Percentiles rank a stretch among this genome's conserved stretches.
Conservation (phyloP, 2,797 vertebrate genomes). For the Clangula hyemalis region DNA sequence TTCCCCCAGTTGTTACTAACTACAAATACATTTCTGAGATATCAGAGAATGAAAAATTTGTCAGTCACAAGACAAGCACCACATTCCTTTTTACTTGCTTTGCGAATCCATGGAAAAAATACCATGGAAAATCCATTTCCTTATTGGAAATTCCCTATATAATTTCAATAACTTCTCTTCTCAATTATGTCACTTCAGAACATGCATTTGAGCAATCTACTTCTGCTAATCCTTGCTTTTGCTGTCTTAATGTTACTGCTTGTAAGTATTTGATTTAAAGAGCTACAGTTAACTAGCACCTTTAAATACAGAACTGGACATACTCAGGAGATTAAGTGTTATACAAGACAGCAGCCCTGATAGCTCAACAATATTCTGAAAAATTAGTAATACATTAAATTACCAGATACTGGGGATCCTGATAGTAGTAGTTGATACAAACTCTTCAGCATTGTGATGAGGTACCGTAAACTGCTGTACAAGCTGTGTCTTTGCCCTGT, state of each 20-base stretch:
- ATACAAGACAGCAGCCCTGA: not conserved
- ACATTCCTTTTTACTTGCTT: not conserved
- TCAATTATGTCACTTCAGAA: not conserved
- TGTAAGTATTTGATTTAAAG: not conserved
- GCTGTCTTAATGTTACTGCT: not conserved
- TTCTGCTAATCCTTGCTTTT: not conserved
- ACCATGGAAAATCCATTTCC: too few species aligned
- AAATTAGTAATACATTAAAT: not conserved
- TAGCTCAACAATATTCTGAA: not conserved
- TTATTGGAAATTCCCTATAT: not conserved
- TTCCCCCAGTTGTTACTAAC: not conserved
- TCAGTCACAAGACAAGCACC: not conserved
- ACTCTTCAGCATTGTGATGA: not conserved
- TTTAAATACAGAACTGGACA: not conserved
- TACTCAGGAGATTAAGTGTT: not conserved
- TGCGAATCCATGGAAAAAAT: not conserved
- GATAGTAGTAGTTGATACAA: not conserved
- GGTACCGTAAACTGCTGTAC: not conserved
- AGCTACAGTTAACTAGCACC: not conserved
- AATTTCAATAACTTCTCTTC: rapidly evolving
- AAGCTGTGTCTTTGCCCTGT: not conserved
- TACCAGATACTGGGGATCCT: not conserved
- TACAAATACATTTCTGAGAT: not conserved
- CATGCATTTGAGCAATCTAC: not conserved
- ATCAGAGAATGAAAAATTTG: not conserved